Percentiles rank a stretch among this genome's conserved stretches.
Conservation (phyloP, 2,888 invertebrate species). For the Theretra japonica region DNA sequence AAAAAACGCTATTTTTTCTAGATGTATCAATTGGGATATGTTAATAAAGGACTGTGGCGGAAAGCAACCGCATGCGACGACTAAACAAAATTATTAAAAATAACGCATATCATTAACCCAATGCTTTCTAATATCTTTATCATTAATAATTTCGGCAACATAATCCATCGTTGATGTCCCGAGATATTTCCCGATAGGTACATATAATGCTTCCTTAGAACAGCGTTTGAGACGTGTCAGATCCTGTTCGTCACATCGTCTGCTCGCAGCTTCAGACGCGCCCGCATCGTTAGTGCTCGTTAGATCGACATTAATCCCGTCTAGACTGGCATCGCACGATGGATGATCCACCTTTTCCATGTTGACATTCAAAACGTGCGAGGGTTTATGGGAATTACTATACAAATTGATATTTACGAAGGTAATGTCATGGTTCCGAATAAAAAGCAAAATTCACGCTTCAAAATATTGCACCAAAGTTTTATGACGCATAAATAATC, state of each 20-base stretch:
- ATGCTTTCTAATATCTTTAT: too few species aligned
- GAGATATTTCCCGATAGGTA: neutral
- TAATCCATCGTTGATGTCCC: neutral
- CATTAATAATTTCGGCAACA: too few species aligned
- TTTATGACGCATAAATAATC: too few species aligned
- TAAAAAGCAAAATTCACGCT: too few species aligned
- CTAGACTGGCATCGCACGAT: conserved; percentile 12
- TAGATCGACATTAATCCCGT: conserved; percentile 20
- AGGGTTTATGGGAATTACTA: neutral
- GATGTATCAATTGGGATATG: too few species aligned
- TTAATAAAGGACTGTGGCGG: too few species aligned
- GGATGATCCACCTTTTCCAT: conserved; percentile 19
- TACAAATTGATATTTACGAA: neutral
- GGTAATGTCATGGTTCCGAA: neutral
- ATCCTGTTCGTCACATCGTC: conserved; percentile 6
- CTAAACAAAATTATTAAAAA: too few species aligned
- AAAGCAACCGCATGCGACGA: too few species aligned
- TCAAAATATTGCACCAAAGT: too few species aligned
- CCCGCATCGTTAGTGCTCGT: conserved; percentile 24
- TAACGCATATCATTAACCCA: too few species aligned
- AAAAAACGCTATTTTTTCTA: too few species aligned
- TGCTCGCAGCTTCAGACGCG: conserved; percentile 11
- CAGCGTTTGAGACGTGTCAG: neutral
- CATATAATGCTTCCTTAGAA: neutral
- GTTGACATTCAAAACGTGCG: neutral